Evolutionary conservation across 2,113 vertebrate genomes (phyloP), one percentile per base, ranked within the genome.

Genomic region (Parotia lawesii): DNA sequence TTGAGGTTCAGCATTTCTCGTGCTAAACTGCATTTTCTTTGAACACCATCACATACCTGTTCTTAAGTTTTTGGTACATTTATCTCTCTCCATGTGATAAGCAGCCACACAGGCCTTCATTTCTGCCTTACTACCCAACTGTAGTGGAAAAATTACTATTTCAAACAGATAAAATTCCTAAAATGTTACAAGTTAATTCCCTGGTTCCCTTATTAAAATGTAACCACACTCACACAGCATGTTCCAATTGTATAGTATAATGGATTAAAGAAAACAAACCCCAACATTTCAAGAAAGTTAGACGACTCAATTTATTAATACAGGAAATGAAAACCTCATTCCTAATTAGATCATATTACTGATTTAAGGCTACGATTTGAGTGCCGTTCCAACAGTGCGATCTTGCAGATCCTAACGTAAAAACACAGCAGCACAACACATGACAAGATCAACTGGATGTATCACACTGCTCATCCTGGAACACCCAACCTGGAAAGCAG

Each of bases 1-100:
- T 96, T 97, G 98, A 98, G 92, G 98, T 98, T 98, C 97, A 98
- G 98, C 97, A 97, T 97, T 98, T 98, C 97, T 97, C 95, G 95
- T 96, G 94, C 97, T 97, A 98, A 98, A 98, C 97, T 96, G 95
- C 96, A 96, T 97, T 98, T 97, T 96, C 95, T 96, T 92, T 89
- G 86, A 98, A 96, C 93, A 96, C 85, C 89, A 87, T n/a, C 78
- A 94, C 94, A 97, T 95, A 97, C 96, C 96, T 97, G 95, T 95
- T 98, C 93, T 95, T 96, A 97, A 97, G 93, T 95, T 97, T 96
- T 93, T 75, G 70, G 57, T 94, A 90, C 69, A 85, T 96, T 97
- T 97, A 74, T 96, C 74, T 93, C 57, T 66, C 74, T 60, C 50
- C 16, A 6, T 67, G 85, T 94, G 85, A 96, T 93, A 97, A 93